Percentiles rank a stretch among this genome's conserved stretches.
phyloP scores from a whole-genome alignment of 2,113 vertebrate species.

The Coptodon rendalli region DNA sequence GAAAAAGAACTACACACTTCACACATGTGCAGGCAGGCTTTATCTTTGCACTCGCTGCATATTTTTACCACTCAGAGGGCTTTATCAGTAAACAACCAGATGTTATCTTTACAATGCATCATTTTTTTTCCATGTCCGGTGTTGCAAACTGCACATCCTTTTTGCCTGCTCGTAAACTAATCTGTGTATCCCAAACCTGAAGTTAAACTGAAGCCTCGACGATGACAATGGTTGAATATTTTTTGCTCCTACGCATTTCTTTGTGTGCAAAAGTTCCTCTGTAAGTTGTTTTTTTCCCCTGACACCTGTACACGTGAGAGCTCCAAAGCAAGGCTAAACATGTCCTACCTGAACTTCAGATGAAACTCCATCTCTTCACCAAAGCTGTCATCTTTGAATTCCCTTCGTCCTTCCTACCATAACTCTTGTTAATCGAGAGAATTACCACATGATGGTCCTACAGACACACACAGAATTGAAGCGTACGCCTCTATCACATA shows the following conservation, averaged over 20 bases:
- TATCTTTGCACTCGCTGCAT: neutral
- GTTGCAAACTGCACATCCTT: neutral
- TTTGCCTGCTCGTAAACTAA: neutral
- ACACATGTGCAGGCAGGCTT: neutral
- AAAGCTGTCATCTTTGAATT: neutral
- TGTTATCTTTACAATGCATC: neutral
- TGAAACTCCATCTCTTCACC: neutral
- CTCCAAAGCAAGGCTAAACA: neutral
- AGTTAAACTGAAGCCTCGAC: neutral
- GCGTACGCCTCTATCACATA: neutral
- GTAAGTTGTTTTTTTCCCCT: neutral
- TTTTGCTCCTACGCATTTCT: neutral
- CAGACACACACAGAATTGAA: neutral
- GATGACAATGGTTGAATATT: neutral
- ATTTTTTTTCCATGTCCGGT: neutral
- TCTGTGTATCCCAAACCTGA: neutral
- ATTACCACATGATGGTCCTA: neutral
- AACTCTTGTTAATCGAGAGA: neutral
- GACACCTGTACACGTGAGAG: neutral
- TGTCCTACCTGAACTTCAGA: conserved; percentile 25
- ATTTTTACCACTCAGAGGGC: neutral
- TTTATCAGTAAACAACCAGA: neutral
- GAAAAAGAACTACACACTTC: neutral
- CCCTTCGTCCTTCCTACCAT: neutral
- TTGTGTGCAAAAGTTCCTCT: neutral